Evolutionary conservation across 1,140 invertebrate genomes (phyloP).

Genomic region (Colletes latitarsis): DNA sequence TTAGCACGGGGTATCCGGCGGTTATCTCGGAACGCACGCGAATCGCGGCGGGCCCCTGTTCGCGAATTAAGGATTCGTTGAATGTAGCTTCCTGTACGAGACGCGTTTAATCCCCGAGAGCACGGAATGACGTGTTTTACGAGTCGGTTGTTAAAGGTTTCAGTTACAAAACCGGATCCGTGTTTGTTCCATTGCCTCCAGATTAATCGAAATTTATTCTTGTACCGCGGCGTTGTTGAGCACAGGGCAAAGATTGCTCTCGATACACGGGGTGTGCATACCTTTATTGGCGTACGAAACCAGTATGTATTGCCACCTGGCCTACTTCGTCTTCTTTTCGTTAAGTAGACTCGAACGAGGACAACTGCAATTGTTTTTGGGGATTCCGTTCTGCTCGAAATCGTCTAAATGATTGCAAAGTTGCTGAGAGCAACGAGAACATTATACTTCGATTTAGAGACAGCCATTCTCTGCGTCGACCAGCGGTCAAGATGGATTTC

Average conservation of each 20-base stretch:
- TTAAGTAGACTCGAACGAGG: too few relatives aligned
- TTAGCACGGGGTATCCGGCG: slow-evolving; percentile 59
- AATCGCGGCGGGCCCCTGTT: slow-evolving; percentile 35
- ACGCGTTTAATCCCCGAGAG: slow-evolving; percentile 27
- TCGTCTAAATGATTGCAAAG: too few relatives aligned
- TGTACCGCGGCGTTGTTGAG: not conserved
- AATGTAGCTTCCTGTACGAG: slow-evolving; percentile 38
- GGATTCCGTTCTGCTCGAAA: too few relatives aligned
- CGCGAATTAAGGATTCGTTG: slow-evolving; percentile 39
- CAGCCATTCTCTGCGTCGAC: not conserved
- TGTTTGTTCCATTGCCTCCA: slow-evolving; percentile 23
- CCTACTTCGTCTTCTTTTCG: too few relatives aligned
- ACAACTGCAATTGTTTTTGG: too few relatives aligned
- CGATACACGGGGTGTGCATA: slow-evolving; percentile 3
- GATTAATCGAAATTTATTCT: slow-evolving; percentile 40
- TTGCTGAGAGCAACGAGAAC: too few relatives aligned
- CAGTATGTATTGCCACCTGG: too few relatives aligned
- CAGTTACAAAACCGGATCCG: slow-evolving; percentile 43
- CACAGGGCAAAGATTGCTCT: not conserved
- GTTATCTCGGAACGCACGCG: slow-evolving; percentile 62
- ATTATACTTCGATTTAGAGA: slow-evolving; percentile 1
- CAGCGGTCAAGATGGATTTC: slow-evolving; percentile 16
- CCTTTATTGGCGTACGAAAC: too few relatives aligned
- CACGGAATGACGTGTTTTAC: slow-evolving; percentile 38
- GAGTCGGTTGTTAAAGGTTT: slow-evolving; percentile 37